These are phyloP conservation scores for Drosophila robusta DNA, from an alignment of 2,888 invertebrate genomes.

Conservation along the genomic window DNA sequence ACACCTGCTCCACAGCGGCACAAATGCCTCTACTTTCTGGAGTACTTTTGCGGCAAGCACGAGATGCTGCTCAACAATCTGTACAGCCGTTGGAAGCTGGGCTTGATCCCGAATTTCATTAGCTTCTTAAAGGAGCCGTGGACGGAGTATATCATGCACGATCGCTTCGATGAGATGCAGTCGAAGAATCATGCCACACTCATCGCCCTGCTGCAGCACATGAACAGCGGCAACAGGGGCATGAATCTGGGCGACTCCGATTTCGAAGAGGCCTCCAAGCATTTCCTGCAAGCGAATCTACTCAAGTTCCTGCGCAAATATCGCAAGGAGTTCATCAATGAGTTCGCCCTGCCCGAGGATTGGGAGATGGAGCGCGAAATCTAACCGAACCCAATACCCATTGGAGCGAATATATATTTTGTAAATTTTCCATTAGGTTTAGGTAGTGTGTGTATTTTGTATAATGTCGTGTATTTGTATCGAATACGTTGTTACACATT, in stretches of 20 bases:
- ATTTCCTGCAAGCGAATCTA: conserved; percentile 62
- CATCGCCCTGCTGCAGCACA: conserved; percentile 35
- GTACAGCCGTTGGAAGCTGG: conserved; percentile 49
- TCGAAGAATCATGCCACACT: conserved; percentile 32
- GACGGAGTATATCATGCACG: conserved; percentile 79
- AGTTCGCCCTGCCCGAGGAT: conserved; percentile 77
- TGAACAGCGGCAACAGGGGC: conserved; percentile 3
- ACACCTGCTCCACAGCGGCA: not conserved
- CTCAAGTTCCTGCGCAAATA: conserved; percentile 68
- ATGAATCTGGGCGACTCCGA: conserved; percentile 30
- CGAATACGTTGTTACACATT: conserved; percentile 51
- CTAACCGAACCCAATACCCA: not conserved
- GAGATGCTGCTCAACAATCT: conserved; percentile 76
- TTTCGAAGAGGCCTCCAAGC: conserved; percentile 19
- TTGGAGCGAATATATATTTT: too few species aligned
- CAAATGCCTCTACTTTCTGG: conserved; percentile 62
- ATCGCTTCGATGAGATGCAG: conserved; percentile 68
- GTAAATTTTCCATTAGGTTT: not conserved
- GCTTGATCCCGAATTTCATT: conserved; percentile 66
- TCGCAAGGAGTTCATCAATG: conserved; percentile 67
- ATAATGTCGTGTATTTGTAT: conserved; percentile 45
- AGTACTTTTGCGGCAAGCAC: conserved; percentile 77
- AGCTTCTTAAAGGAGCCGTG: conserved; percentile 71
- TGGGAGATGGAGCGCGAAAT: not conserved
- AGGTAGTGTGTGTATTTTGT: conserved; percentile 11